A percentile compares a stretch with the other conserved stretches of the same genome.
Conservation (phyloP, 2,888 invertebrate genomes). For the Drosophila nr. fundita region DNA sequence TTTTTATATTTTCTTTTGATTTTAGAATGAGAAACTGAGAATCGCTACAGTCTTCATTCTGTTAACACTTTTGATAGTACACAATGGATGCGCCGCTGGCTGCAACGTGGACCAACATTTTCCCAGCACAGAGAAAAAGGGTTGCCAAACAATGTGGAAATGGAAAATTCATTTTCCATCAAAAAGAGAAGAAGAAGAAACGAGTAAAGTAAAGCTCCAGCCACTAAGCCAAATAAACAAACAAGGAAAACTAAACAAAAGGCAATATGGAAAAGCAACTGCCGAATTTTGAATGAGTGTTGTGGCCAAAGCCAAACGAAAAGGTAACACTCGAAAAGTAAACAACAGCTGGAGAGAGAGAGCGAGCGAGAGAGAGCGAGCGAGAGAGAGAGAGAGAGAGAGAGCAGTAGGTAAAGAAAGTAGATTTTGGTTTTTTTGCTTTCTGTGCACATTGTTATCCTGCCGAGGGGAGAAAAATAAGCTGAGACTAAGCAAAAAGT, state of each 20-base stretch:
- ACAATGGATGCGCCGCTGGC: slow-evolving; percentile 31
- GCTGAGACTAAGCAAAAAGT: slow-evolving; percentile 28
- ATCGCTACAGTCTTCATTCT: slow-evolving; percentile 37
- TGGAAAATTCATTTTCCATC: slow-evolving; percentile 63
- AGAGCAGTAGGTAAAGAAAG: slow-evolving; percentile 1
- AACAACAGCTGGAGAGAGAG: not conserved
- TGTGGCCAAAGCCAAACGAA: slow-evolving; percentile 21
- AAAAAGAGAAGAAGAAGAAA: slow-evolving; percentile 13
- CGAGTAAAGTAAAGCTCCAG: slow-evolving; percentile 31
- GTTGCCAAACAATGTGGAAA: slow-evolving; percentile 60
- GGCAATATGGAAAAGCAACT: slow-evolving; percentile 33
- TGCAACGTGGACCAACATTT: slow-evolving; percentile 38
- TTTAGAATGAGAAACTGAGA: slow-evolving; percentile 34
- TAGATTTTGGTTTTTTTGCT: slow-evolving; percentile 3
- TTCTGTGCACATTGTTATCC: slow-evolving; percentile 47
- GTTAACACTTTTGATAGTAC: slow-evolving; percentile 42
- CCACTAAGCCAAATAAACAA: slow-evolving; percentile 73
- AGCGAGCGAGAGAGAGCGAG: not conserved
- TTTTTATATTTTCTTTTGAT: slow-evolving; percentile 2
- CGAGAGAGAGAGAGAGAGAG: not conserved
- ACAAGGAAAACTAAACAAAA: slow-evolving; percentile 45
- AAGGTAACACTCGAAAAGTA: slow-evolving; percentile 5
- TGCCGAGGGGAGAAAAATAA: slow-evolving; percentile 1
- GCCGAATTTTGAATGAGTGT: slow-evolving; percentile 37
- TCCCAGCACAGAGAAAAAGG: slow-evolving; percentile 63